A percentile compares a stretch with the other conserved stretches of the same genome.
Conservation (phyloP, 2,113 vertebrate genomes). For the Stercorarius parasiticus region DNA sequence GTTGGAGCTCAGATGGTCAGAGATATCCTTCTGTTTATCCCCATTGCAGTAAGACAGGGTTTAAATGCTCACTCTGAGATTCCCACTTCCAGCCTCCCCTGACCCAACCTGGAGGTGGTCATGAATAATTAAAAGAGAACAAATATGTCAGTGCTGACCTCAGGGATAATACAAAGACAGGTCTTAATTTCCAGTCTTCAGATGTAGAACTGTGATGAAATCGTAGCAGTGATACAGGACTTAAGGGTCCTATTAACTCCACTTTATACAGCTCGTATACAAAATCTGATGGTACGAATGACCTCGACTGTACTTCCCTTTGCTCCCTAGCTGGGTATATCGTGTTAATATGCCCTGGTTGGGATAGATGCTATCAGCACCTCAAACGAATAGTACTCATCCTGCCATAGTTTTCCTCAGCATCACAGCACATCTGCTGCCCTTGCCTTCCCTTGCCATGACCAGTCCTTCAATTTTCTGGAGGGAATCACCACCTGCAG, state of each 20-base stretch:
- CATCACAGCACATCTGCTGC: neutral
- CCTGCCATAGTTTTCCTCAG: neutral
- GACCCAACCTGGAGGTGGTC: neutral
- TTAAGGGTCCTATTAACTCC: neutral
- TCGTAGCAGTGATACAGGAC: rapidly evolving
- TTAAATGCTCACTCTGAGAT: neutral
- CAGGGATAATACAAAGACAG: neutral
- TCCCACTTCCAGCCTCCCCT: neutral
- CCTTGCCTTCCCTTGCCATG: neutral
- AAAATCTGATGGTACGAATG: neutral
- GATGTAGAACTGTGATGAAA: neutral
- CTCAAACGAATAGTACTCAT: neutral
- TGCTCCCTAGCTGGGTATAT: neutral
- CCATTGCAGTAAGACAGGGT: neutral
- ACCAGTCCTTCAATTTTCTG: neutral
- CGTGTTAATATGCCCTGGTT: neutral
- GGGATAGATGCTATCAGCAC: neutral
- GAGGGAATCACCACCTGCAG: neutral
- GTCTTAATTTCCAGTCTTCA: neutral
- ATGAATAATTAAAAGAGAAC: neutral
- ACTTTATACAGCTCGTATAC: neutral
- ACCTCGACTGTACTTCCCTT: neutral
- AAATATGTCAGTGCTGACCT: neutral
- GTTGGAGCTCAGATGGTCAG: neutral
- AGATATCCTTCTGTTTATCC: neutral